These are phyloP conservation scores for Ametastegia equiseti DNA, from an alignment of 2,888 invertebrate genomes.

Conservation along the genomic window DNA sequence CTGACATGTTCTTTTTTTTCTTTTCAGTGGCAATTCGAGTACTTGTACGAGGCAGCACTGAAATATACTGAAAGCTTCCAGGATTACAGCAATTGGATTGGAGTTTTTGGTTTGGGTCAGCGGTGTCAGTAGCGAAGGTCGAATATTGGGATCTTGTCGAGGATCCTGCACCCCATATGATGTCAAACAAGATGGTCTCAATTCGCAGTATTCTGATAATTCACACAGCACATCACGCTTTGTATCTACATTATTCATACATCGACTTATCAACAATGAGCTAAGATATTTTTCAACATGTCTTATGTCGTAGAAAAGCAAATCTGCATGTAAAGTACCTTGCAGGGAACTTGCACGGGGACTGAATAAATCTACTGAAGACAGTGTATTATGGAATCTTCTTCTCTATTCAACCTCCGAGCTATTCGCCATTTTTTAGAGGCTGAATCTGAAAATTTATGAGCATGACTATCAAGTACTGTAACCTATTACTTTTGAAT, in stretches of 20 bases:
- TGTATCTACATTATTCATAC: not conserved
- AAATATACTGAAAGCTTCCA: constrained; percentile 69
- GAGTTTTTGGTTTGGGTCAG: not conserved
- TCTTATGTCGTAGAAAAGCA: too few relatives aligned
- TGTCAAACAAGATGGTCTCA: not conserved
- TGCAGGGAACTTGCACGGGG: too few relatives aligned
- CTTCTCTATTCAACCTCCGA: too few relatives aligned
- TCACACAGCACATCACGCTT: not conserved
- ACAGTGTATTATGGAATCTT: too few relatives aligned
- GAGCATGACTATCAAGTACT: too few relatives aligned
- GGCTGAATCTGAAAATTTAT: too few relatives aligned
- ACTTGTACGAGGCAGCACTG: constrained; percentile 72
- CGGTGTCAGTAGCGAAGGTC: not conserved
- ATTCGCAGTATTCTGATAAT: not conserved
- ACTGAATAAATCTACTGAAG: too few relatives aligned
- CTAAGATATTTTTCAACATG: too few relatives aligned
- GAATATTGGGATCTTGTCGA: not conserved
- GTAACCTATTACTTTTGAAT: too few relatives aligned
- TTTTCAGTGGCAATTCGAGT: constrained; percentile 71
- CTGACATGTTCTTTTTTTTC: not conserved
- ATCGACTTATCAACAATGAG: too few relatives aligned
- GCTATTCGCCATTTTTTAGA: too few relatives aligned
- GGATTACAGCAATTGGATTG: constrained; percentile 70
- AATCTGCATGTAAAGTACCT: too few relatives aligned
- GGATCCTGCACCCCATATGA: not conserved